A percentile compares a stretch with the other conserved stretches of the same genome.
Conservation (phyloP, 1,140 invertebrate species). For the Kradibia gibbosae region DNA sequence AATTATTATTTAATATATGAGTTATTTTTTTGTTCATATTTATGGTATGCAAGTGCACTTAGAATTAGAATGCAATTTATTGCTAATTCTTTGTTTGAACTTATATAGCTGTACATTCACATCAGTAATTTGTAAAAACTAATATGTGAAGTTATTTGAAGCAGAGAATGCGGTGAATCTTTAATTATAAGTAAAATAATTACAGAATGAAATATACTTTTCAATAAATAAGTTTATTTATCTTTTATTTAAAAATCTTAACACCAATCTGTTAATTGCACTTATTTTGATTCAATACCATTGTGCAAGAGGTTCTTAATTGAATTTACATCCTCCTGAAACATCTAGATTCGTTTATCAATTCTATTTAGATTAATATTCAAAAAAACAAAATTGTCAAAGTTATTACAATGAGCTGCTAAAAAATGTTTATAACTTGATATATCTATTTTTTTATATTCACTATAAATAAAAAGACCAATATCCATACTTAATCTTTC, state of each 20-base stretch:
- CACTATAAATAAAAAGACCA: too few relatives aligned
- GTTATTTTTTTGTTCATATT: slow-evolving; percentile 25
- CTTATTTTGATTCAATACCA: too few relatives aligned
- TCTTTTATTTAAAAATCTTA: background rate
- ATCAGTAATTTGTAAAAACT: slow-evolving; percentile 32
- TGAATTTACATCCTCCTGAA: too few relatives aligned
- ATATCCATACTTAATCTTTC: too few relatives aligned
- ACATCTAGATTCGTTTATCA: too few relatives aligned
- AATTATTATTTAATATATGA: slow-evolving; percentile 11
- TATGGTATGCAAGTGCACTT: slow-evolving; percentile 20
- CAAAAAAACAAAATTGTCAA: too few relatives aligned
- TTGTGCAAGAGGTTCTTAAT: too few relatives aligned
- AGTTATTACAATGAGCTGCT: too few relatives aligned
- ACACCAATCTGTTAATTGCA: too few relatives aligned
- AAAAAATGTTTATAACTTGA: too few relatives aligned
- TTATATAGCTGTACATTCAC: slow-evolving; percentile 9
- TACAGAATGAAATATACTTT: slow-evolving; percentile 47
- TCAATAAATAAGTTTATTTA: background rate
- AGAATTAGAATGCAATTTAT: slow-evolving; percentile 19
- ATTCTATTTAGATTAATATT: too few relatives aligned
- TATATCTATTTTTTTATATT: too few relatives aligned
- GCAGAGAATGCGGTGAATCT: slow-evolving; percentile 19
- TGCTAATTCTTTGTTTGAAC: slow-evolving; percentile 19
- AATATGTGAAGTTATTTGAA: slow-evolving; percentile 31
- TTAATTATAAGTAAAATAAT: slow-evolving; percentile 39